Evolutionary conservation across 2,888 invertebrate genomes (phyloP), one percentile per base, ranked within the genome.

Genomic region (Perdita meconis): DNA sequence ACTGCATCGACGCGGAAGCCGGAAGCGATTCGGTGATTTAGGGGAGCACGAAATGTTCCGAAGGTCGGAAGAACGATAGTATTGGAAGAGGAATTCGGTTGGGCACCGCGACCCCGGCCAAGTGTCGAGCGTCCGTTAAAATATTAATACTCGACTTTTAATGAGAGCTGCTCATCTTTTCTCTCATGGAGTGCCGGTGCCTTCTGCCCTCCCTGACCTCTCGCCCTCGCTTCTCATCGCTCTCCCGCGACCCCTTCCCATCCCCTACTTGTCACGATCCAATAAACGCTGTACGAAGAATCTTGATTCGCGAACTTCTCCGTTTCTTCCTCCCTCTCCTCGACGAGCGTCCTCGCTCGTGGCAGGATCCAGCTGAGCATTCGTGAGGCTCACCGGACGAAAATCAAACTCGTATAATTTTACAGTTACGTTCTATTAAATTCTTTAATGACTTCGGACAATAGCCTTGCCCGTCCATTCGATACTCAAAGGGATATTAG

Each of bases 71-170:
- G 47, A 34, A 22, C n/a, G 36, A 26, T 6, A n/a, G n/a, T 24
- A 53, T 38, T 56, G 65, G 24, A 76, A 57, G 64, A 56, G 57
- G 53, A 61, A 34, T 61, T 24, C 42, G 77, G 85, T 83, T 87
- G 87, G 85, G 83, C 79, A 85, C 87, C 83, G 64, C 78, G 71
- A 78, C 67, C 38, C 44, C 12, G 78, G 82, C 73, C 79, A 80
- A 84, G 78, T 78, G 85, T 82, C 78, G 80, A 82, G 80, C 81
- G 79, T 82, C 86, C 77, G 86, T 86, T 86, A 89, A 88, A 88
- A 87, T 88, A 88, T 88, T 88, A 87, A 89, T 88, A 87, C 88
- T 86, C 82, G 86, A 89, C 85, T 88, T 87, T 88, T 88, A 88
- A 89, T 86, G 85, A 88, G 87, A 87, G 78, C 81, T 82, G 85